Evolutionary conservation across 2,797 vertebrate genomes (phyloP).

Genomic region (Cyclopterus lumpus): DNA sequence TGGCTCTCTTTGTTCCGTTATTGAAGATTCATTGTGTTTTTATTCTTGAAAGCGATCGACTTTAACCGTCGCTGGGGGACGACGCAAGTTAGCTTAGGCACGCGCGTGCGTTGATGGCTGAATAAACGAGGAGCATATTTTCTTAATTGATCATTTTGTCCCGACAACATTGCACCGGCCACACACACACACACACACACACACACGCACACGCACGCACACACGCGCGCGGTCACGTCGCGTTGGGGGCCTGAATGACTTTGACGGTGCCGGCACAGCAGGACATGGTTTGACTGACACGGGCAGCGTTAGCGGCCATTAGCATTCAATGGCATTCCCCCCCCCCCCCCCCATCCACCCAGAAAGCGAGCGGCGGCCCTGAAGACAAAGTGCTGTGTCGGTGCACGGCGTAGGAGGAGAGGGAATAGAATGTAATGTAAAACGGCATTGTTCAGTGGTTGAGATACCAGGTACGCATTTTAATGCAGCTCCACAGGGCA

Average conservation of each 20-base stretch:
- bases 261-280: conserved; percentile 57
- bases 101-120: not conserved
- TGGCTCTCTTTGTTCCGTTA: conserved; percentile 1
- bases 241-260: conserved; percentile 57
- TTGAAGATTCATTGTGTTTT: too few relatives aligned
- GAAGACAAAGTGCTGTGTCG: conserved; percentile 76
- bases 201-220: too few relatives aligned
- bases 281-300: conserved; percentile 76
- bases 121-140: conserved; percentile 8
- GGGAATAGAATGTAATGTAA: conserved; percentile 76
- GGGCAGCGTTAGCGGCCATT: conserved; percentile 76
- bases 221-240: conserved; percentile 10
- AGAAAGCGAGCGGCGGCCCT: conserved; percentile 66
- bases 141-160: not conserved
- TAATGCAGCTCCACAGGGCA: conserved; percentile 74
- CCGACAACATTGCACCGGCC: conserved; percentile 13
- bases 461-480: conserved; percentile 76
- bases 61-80: conserved; percentile 40
- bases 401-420: conserved; percentile 70
- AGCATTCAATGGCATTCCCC: conserved; percentile 85
- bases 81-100: conserved; percentile 30
- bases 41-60: not conserved
- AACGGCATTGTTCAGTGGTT: conserved; percentile 73
- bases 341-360: conserved; percentile 65
- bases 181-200: not conserved